These are phyloP conservation scores for Pelodiscus sinensis DNA, from an alignment of 2,113 vertebrate genomes.

Conservation along the genomic window DNA sequence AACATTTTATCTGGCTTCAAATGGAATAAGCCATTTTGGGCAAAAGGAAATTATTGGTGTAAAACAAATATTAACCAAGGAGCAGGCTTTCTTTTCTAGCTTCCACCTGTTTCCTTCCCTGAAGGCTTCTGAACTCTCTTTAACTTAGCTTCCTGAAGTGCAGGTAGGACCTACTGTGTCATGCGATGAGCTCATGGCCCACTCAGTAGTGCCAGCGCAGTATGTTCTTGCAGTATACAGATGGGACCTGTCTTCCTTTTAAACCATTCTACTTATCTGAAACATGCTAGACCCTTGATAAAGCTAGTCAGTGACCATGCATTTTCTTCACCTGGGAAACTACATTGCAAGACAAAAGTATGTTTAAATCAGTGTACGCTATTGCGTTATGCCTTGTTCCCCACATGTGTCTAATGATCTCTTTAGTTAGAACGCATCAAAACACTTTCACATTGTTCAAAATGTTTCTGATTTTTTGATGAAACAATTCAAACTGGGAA, in stretches of 20 bases:
- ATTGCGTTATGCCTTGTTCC: not conserved
- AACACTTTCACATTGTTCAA: not conserved
- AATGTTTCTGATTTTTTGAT: not conserved
- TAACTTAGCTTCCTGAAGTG: not conserved
- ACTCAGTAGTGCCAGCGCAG: not conserved
- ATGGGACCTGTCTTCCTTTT: not conserved
- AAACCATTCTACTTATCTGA: not conserved
- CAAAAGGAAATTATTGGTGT: not conserved
- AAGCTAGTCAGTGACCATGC: not conserved
- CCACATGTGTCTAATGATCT: not conserved
- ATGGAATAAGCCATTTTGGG: not conserved
- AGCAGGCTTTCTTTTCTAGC: not conserved
- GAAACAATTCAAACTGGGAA: not conserved
- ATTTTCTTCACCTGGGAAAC: not conserved
- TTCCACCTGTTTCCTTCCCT: accelerated
- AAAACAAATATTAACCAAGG: not conserved
- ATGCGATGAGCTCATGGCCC: not conserved
- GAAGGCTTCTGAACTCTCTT: not conserved
- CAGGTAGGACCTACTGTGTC: accelerated
- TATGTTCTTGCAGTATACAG: not conserved
- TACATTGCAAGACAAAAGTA: not conserved
- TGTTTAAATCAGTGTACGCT: not conserved
- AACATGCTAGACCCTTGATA: not conserved
- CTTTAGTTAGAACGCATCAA: not conserved
- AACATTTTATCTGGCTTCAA: not conserved